Evolutionary conservation across 2,797 vertebrate species (phyloP).

Genomic region (Varecia variegata): DNA sequence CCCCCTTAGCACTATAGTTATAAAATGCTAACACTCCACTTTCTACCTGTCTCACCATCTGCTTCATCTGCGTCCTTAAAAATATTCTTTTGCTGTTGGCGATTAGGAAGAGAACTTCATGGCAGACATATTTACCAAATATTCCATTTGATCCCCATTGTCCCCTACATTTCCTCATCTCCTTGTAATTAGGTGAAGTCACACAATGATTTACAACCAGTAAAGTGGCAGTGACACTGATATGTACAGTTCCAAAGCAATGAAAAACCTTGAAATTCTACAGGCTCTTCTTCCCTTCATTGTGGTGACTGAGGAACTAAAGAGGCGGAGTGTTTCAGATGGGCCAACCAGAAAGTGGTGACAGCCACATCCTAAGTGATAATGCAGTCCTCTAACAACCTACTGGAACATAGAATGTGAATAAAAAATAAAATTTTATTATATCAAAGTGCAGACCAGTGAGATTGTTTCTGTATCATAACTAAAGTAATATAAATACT

Average conservation of each 20-base stretch:
- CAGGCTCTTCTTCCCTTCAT: not conserved
- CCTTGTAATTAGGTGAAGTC: not conserved
- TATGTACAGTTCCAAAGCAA: not conserved
- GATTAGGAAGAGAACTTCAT: not conserved
- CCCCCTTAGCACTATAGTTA: not conserved
- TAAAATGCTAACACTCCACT: not conserved
- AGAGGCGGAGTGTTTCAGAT: not conserved
- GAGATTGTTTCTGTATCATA: not conserved
- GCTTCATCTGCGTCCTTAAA: not conserved
- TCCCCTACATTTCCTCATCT: not conserved
- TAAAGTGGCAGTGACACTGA: not conserved
- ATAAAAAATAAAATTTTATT: not conserved
- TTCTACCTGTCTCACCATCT: not conserved
- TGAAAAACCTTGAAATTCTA: not conserved
- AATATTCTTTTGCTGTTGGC: not conserved
- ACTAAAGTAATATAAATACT: not conserved
- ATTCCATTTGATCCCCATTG: not conserved
- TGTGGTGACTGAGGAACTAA: not conserved
- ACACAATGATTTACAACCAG: not conserved
- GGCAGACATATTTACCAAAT: not conserved
- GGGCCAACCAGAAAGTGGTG: not conserved
- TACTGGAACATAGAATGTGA: not conserved
- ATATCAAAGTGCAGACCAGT: not conserved
- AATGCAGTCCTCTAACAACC: not conserved
- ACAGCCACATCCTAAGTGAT: not conserved